Conservation (phyloP, 1,140 invertebrate genomes). For the Agrypnia vestita region DNA sequence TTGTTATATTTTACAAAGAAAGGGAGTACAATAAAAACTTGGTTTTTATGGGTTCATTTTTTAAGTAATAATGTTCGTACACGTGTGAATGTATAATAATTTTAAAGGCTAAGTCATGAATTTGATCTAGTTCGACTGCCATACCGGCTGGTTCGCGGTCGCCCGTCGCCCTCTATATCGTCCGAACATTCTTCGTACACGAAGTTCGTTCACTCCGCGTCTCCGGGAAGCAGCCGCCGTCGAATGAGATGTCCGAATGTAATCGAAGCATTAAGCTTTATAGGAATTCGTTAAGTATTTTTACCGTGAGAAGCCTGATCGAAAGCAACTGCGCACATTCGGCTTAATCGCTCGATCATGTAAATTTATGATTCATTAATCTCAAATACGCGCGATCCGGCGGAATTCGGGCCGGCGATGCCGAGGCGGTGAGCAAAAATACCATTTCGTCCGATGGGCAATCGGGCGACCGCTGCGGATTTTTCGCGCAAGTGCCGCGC, state of each 20-base stretch:
- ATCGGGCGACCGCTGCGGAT: neutral
- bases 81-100: too few relatives aligned
- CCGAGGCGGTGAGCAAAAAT: constrained; percentile 12
- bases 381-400: constrained; percentile 20
- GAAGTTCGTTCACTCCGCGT: constrained; percentile 40
- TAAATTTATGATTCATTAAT: constrained; percentile 45
- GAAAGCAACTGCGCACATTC: neutral
- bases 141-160: neutral
- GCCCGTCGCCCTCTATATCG: neutral
- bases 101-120: neutral
- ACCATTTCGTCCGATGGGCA: neutral
- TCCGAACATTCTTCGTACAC: neutral
- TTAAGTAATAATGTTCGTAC: too few relatives aligned
- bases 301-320: constrained; percentile 38
- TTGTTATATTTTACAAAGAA: too few relatives aligned
- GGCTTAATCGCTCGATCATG: constrained; percentile 20
- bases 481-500: neutral
- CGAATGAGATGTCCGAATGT: constrained; percentile 37
- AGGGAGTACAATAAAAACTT: too few relatives aligned
- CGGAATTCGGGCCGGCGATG: constrained; percentile 16
- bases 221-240: constrained; percentile 10
- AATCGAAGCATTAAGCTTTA: constrained; percentile 17
- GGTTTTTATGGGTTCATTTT: too few relatives aligned
- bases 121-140: constrained; percentile 28
- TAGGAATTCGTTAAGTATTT: constrained; percentile 21